Evolutionary conservation across 1,140 invertebrate species (phyloP).

Genomic region (Sitodiplosis mosellana): DNA sequence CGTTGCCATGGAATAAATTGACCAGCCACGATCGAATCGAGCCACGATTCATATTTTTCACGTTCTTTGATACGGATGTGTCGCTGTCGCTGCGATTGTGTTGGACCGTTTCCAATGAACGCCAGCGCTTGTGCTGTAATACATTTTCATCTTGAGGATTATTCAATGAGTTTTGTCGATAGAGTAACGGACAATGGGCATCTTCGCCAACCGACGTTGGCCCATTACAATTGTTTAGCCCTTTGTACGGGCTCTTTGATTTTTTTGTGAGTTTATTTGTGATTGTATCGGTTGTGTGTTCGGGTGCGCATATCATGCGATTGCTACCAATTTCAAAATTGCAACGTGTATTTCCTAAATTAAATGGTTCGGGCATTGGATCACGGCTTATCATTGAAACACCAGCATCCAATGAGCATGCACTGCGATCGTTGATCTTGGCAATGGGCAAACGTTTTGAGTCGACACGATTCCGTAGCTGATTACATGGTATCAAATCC

Average conservation of each 20-base stretch:
- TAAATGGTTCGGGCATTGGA: background rate
- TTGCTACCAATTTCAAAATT: background rate
- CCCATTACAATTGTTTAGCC: constrained; percentile 28
- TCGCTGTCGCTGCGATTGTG: constrained; percentile 22
- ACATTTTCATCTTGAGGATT: constrained; percentile 26
- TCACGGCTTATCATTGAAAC: background rate
- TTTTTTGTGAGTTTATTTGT: no score
- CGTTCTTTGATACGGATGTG: constrained; percentile 18
- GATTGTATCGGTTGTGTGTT: constrained; percentile 10
- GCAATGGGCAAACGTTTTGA: background rate
- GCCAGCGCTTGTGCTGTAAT: constrained; percentile 44
- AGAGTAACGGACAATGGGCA: constrained; percentile 34
- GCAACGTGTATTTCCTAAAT: no score
- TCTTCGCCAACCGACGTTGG: constrained; percentile 19
- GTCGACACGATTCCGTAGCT: constrained; percentile 1
- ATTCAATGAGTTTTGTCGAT: constrained; percentile 28
- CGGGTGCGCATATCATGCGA: background rate
- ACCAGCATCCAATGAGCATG: constrained; percentile 1
- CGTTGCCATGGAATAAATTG: constrained; percentile 32
- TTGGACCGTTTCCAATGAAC: constrained; percentile 50
- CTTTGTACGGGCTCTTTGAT: constrained; percentile 19
- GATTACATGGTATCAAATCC: constrained; percentile 14
- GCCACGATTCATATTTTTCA: constrained; percentile 27
- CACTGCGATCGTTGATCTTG: background rate
- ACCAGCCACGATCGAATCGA: constrained; percentile 46